Base-by-base conservation (phyloP, 2,113 vertebrate genomes). In the Pygoscelis adeliae region DNA sequence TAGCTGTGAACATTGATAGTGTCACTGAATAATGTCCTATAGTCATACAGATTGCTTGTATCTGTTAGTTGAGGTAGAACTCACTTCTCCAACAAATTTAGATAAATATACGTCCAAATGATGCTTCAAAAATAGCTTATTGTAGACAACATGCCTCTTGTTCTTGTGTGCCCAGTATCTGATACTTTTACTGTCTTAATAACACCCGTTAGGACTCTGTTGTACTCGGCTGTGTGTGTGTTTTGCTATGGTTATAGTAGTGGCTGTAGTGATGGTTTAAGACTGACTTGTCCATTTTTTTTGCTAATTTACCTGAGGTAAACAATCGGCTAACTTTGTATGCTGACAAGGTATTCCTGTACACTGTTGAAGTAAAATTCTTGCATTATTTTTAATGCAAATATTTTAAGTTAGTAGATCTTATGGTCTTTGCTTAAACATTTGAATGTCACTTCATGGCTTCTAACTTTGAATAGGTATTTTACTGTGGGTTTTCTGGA, bases 151-250 rank as follows among this genome's bases (percentile, higher is more conserved):
- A 11, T 84, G 21, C 21, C 34, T 80, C 49, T 80, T 72, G 65
- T 78, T 78, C 38, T 71, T 42, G 5, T 47, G 23, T 81, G 18
- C 42, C 67, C 21, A 10, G 26, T 38, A 13, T 73, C 63, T 61
- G 38, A 49, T 77, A 3, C 49, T 78, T 87, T 9, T 10, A 15
- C 1, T 18, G 11, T 73, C 21, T 34, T 69, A 36, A 8, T 42
- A 49, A n/a, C 27, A 25, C 30, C 27, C 4, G 1, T 47, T 65
- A 73, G 36, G 69, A 56, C 30, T 71, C 50, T 42, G 5, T 59
- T 42, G 5, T 59, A n/a, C 13, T 6, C 0, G 3, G 32, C 23
- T 52, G 0, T 71, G 14, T 27, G 32, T 69, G 32, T 49, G 9
- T 49, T 74, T 69, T 67, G 56, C 44, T 44, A 1, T 34, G 11